Percentiles rank a stretch among this genome's conserved stretches.
These are phyloP conservation scores for Rhaphigaster nebulosa DNA, from an alignment of 2,888 invertebrate genomes.

Conservation along the genomic window DNA sequence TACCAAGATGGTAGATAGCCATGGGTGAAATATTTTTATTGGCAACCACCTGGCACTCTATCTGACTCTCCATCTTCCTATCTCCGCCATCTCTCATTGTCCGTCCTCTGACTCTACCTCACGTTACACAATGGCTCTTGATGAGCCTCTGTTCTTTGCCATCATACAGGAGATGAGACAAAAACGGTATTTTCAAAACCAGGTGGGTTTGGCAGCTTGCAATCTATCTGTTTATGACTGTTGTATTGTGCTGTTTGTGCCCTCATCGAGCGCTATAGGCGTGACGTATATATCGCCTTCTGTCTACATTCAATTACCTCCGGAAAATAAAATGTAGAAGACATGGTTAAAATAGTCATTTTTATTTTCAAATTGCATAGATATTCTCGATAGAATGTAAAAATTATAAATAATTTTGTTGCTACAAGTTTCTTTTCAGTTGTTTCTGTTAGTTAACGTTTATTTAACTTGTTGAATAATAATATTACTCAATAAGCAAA, in stretches of 20 bases:
- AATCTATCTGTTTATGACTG: background rate
- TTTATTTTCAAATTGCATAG: too few species aligned
- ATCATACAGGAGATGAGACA: background rate
- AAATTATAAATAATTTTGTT: too few species aligned
- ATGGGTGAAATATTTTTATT: conserved; percentile 40
- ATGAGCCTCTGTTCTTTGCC: background rate
- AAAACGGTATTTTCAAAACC: background rate
- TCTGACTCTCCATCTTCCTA: background rate
- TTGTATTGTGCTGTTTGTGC: background rate
- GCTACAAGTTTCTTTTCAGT: too few species aligned
- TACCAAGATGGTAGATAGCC: background rate
- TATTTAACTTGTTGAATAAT: too few species aligned
- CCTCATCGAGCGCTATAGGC: background rate
- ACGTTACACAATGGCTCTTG: background rate
- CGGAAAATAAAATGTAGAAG: background rate
- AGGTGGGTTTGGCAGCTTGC: background rate
- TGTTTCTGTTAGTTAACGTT: too few species aligned
- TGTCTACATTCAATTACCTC: background rate
- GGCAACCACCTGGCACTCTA: conserved; percentile 1
- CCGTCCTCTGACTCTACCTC: background rate
- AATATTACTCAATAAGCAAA: too few species aligned
- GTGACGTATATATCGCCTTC: background rate
- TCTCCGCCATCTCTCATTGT: conserved; percentile 23
- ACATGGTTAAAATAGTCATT: background rate
- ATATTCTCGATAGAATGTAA: too few species aligned